Evolutionary conservation across 1,140 invertebrate genomes (phyloP), one percentile per base, ranked within the genome.

Genomic region (Heliconius himera): DNA sequence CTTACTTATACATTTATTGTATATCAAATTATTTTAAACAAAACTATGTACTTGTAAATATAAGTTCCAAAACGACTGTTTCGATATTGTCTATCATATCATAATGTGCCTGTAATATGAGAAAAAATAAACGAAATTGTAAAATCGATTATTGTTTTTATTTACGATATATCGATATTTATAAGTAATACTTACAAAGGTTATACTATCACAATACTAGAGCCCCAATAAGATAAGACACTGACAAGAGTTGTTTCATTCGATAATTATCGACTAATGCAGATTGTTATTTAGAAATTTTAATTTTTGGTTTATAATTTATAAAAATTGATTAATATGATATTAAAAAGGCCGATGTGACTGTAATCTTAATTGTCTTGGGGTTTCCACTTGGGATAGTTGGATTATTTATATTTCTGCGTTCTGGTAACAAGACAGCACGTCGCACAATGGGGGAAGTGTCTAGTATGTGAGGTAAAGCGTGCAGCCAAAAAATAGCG

Each of bases 91-190:
- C 82, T 82, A 84, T 66, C 26, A 66, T 82, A 84, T 66, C 60
- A 66, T 66, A 66, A 66, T 29, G 60, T 66, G 60, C 60, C 60
- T 66, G 22, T 66, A 66, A 66, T 66, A 76, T 80, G 81, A 82
- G 41, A 51, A 51, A n/a, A 82, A 86, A 87, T 85, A 84, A 87
- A 88, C 84, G 81, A 89, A 88, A 84, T 80, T 86, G 81, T 86
- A 82, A 83, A 87, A 86, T 86, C 86, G 77, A 82, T 79, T 46
- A 79, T 75, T 83, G 70, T 60, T 88, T 88, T 88, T 79, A 88
- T 85, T 88, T 84, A 66, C 60, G 76, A 71, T 75, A 29, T 66
- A 66, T 66, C 9, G 60, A 66, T 66, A 66, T 20, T 66, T 66
- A 29, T 75, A 66, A 18, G 51, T 60, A 41, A 66, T 75, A 66